These are phyloP conservation scores for Podiceps cristatus DNA, from an alignment of 2,113 vertebrate species.

Conservation along the genomic window DNA sequence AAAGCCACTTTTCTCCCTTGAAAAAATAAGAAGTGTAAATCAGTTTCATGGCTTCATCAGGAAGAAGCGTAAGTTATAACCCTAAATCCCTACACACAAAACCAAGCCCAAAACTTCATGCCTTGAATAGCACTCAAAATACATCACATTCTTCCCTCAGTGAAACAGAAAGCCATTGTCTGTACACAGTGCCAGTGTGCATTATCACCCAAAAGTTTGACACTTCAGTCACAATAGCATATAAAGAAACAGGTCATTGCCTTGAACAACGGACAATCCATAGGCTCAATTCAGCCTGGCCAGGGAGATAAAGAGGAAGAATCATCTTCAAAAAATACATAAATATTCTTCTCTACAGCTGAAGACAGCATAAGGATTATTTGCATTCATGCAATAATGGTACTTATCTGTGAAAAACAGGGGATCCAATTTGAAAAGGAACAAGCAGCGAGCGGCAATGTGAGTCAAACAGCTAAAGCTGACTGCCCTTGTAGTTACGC, in stretches of 20 bases:
- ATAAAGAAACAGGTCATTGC: not conserved
- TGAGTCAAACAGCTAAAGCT: not conserved
- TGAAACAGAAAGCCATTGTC: not conserved
- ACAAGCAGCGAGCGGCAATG: not conserved
- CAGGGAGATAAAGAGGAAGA: not conserved
- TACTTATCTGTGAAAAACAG: not conserved
- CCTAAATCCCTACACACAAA: not conserved
- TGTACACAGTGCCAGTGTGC: not conserved
- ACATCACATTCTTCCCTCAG: not conserved
- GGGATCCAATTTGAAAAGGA: not conserved
- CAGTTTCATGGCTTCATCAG: not conserved
- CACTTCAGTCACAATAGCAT: not conserved
- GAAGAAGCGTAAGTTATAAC: not conserved
- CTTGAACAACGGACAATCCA: not conserved
- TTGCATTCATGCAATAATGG: not conserved
- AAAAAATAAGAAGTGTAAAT: not conserved
- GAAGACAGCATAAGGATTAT: not conserved
- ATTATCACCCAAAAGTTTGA: not conserved
- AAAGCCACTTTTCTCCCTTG: not conserved
- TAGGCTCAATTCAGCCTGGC: not conserved
- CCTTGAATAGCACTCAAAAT: not conserved
- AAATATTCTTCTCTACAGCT: not conserved
- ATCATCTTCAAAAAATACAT: not conserved
- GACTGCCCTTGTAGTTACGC: accelerated
- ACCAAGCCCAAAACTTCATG: not conserved